Conservation (phyloP, 2,888 invertebrate genomes). For the Tanytarsus gracilentus region DNA sequence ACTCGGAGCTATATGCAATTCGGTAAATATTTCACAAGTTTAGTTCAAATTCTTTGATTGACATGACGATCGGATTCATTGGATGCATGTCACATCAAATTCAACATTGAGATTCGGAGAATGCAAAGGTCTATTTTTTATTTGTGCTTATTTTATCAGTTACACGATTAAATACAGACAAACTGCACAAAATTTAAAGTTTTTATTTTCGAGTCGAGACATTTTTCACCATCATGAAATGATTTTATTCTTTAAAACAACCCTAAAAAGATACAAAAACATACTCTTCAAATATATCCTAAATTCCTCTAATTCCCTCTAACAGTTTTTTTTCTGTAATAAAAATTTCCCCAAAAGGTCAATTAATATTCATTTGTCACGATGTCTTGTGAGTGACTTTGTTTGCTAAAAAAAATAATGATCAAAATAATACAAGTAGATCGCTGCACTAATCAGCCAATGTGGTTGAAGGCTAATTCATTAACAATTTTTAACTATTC, state of each 20-base stretch:
- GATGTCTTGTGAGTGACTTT: constrained; percentile 11
- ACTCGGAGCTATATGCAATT: constrained; percentile 32
- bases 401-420: not conserved
- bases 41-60: not conserved
- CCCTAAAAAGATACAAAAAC: no score
- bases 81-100: not conserved
- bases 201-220: not conserved
- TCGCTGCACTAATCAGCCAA: constrained; percentile 12
- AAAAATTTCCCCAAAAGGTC: no score
- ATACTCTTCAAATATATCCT: no score
- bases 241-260: constrained; percentile 48
- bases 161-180: not conserved
- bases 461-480: not conserved
- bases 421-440: not conserved
- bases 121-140: not conserved
- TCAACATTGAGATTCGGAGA: constrained; percentile 23
- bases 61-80: not conserved
- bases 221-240: constrained; percentile 45
- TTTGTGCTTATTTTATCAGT: not conserved
- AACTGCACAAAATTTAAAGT: not conserved
- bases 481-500: not conserved
- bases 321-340: no score
- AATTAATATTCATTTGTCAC: no score
- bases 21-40: constrained; percentile 30
- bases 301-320: no score